Percentiles rank a stretch among this genome's conserved stretches.
phyloP scores from a whole-genome alignment of 2,113 vertebrate species.

The Oreochromis tanganicae region DNA sequence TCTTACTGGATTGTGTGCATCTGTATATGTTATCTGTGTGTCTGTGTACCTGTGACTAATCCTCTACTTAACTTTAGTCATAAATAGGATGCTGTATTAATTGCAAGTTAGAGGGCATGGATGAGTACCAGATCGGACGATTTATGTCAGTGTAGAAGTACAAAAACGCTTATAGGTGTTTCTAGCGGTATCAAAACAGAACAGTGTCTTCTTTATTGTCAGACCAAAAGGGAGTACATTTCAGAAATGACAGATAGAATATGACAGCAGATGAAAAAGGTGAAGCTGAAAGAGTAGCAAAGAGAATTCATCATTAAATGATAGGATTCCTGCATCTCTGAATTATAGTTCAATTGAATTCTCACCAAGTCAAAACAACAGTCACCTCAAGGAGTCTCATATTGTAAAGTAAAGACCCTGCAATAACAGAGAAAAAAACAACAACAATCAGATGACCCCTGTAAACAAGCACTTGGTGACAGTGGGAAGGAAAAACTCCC shows the following conservation, averaged over 20 bases:
- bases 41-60: background rate
- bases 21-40: background rate
- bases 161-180: background rate
- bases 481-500: background rate
- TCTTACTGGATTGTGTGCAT: background rate
- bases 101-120: background rate
- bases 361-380: background rate
- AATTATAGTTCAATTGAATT: background rate
- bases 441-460: background rate
- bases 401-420: background rate
- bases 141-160: background rate
- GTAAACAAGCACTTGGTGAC: background rate
- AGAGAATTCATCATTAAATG: background rate
- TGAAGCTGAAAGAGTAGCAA: background rate
- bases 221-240: background rate
- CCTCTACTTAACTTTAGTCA: background rate
- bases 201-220: background rate
- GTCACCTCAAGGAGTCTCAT: background rate
- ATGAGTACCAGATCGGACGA: background rate
- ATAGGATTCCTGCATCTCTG: background rate
- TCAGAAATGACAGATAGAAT: background rate
- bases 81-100: background rate
- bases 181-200: background rate
- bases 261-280: background rate
- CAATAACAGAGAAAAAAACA: accelerated